Conservation (phyloP, 2,797 vertebrate genomes). For the Anomalospiza imberbis region DNA sequence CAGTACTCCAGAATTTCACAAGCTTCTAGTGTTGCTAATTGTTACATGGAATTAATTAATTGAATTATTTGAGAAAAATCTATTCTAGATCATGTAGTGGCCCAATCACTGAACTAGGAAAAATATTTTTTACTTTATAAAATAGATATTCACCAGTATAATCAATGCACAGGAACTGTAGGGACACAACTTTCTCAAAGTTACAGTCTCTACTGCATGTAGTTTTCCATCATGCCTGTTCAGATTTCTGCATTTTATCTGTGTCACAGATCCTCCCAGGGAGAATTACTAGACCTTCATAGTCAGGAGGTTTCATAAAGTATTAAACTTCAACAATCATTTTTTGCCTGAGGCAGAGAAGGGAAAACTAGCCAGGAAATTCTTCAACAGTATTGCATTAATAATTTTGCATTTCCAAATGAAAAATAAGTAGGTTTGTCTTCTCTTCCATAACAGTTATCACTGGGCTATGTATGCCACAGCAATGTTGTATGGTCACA, state of each 20-base stretch:
- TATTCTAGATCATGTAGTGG: neutral
- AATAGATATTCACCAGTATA: neutral
- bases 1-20: neutral
- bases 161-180: neutral
- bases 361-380: conserved; percentile 58
- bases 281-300: neutral
- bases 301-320: conserved; percentile 60
- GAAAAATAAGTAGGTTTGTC: conserved; percentile 63
- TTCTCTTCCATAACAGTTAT: conserved; percentile 50
- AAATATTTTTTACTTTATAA: neutral
- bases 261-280: conserved; percentile 32
- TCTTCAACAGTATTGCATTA: conserved; percentile 54
- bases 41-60: neutral
- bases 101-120: neutral
- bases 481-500: neutral
- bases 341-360: conserved; percentile 51
- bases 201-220: neutral
- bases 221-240: neutral
- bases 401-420: conserved; percentile 51
- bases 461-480: conserved; percentile 40
- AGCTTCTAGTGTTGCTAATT: neutral
- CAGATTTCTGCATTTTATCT: conserved; percentile 39
- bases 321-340: conserved; percentile 21
- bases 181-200: neutral
- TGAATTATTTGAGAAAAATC: neutral